Evolutionary conservation across 2,797 vertebrate genomes (phyloP).

Genomic region (Ptychobarbus kaznakovi): DNA sequence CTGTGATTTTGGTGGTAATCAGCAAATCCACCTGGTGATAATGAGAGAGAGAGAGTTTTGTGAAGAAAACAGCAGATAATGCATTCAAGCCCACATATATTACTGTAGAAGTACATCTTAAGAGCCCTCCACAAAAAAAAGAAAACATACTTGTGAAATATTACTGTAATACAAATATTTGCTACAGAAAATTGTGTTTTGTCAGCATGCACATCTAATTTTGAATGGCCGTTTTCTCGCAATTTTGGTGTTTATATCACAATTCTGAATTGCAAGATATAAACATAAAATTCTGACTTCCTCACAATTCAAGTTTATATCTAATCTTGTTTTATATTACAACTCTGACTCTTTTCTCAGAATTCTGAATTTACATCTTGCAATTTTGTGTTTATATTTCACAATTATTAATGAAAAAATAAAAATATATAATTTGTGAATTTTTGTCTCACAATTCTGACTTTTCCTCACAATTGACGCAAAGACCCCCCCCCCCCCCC

Average conservation of each 20-base stretch:
- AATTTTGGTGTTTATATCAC: too few relatives aligned
- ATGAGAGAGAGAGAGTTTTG: not conserved
- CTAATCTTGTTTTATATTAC: too few relatives aligned
- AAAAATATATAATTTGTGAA: too few relatives aligned
- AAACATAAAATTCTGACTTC: not conserved
- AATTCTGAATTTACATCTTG: too few relatives aligned
- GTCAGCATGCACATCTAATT: not conserved
- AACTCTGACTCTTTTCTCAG: too few relatives aligned
- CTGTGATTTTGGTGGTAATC: slow-evolving; percentile 84
- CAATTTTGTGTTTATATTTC: too few relatives aligned
- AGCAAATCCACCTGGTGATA: slow-evolving; percentile 81
- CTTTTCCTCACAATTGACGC: too few relatives aligned
- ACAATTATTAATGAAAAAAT: too few relatives aligned
- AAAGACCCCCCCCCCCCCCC: too few relatives aligned
- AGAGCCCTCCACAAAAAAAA: not conserved
- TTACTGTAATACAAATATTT: not conserved
- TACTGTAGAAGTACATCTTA: not conserved
- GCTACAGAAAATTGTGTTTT: not conserved
- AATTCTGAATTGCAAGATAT: not conserved
- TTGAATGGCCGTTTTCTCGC: too few relatives aligned
- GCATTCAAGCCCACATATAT: not conserved
- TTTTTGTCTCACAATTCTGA: too few relatives aligned
- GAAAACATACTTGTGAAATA: not conserved
- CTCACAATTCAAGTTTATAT: not conserved
- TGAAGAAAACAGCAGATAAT: not conserved